These are phyloP conservation scores for Morpho helenor DNA, from an alignment of 2,888 invertebrate genomes.

Conservation along the genomic window DNA sequence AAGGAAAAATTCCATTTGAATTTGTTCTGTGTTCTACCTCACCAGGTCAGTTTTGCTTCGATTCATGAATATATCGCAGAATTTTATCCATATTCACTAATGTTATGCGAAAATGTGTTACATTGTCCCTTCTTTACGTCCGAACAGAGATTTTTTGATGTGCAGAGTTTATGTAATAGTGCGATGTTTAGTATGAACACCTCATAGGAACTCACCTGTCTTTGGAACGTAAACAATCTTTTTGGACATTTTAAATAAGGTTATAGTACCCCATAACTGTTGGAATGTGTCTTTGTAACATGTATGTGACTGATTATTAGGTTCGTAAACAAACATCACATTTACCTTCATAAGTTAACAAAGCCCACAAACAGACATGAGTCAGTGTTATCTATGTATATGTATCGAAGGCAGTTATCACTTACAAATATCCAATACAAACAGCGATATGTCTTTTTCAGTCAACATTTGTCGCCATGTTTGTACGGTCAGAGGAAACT, in stretches of 20 bases:
- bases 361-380: conserved; percentile 12
- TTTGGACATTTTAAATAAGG: too few species aligned
- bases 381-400: conserved; percentile 11
- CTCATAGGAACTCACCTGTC: too few species aligned
- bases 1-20: conserved; percentile 21
- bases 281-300: too few species aligned
- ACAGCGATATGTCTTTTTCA: background rate
- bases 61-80: too few species aligned
- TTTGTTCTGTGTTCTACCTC: background rate
- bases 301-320: background rate
- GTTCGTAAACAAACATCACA: background rate
- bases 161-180: too few species aligned
- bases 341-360: background rate
- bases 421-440: conserved; percentile 1
- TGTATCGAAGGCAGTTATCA: conserved; percentile 1
- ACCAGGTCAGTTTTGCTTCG: conserved; percentile 12
- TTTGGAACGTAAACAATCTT: too few species aligned
- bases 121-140: too few species aligned
- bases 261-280: too few species aligned
- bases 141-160: too few species aligned
- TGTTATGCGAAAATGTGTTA: too few species aligned
- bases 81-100: too few species aligned
- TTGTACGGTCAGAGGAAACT: conserved; percentile 2
- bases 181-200: too few species aligned
- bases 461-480: background rate